A percentile compares a stretch with the other conserved stretches of the same genome.
phyloP scores from a whole-genome alignment of 2,797 vertebrate species.

The Dipus sagitta region DNA sequence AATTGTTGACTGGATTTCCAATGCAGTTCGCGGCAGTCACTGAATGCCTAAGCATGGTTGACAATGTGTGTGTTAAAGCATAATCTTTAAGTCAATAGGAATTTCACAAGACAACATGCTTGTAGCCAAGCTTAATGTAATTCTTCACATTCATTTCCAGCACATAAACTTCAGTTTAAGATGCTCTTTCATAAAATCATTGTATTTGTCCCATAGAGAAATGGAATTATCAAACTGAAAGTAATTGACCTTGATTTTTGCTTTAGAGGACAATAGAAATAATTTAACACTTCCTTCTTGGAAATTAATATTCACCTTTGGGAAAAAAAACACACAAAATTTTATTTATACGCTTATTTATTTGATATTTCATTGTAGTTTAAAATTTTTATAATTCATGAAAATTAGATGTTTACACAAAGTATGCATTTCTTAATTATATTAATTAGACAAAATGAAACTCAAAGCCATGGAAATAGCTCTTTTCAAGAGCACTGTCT shows the following conservation, averaged over 20 bases:
- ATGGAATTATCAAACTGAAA: slow-evolving; percentile 27
- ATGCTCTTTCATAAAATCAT: slow-evolving; percentile 1
- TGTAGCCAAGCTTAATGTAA: slow-evolving; percentile 62
- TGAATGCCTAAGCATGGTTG: slow-evolving; percentile 77
- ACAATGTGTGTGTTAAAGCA: slow-evolving; percentile 61
- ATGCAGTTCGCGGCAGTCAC: slow-evolving; percentile 63
- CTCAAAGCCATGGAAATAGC: background rate
- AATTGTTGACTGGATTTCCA: slow-evolving; percentile 80
- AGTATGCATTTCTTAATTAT: background rate
- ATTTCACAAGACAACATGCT: slow-evolving; percentile 68
- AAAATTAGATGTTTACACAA: background rate
- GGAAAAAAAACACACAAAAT: background rate
- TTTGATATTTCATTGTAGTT: background rate
- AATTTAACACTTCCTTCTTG: background rate
- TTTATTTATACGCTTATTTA: slow-evolving; percentile 11
- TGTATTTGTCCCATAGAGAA: slow-evolving; percentile 17
- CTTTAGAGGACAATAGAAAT: background rate
- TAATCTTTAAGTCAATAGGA: slow-evolving; percentile 68
- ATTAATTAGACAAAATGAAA: slow-evolving; percentile 41
- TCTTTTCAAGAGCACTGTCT: background rate
- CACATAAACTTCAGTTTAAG: background rate
- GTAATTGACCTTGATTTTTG: background rate
- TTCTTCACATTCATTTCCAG: slow-evolving; percentile 65
- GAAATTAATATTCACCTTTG: background rate
- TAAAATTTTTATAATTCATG: slow-evolving; percentile 49